Base-by-base conservation (phyloP, 2,888 invertebrate species). In the Dryobota labecula region DNA sequence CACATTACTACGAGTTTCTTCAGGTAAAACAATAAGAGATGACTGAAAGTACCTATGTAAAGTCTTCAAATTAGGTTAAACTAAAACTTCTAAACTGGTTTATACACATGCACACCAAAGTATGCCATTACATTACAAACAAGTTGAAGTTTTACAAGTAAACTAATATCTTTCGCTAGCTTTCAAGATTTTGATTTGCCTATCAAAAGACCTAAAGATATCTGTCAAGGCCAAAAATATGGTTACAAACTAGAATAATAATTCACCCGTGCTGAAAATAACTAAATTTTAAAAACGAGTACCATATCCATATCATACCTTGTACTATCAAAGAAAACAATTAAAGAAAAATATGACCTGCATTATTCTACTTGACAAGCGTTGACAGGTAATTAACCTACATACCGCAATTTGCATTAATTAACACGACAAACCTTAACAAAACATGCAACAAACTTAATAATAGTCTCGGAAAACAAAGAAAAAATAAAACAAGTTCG, bases 371-470 rank as follows among this genome's bases (percentile, higher is more conserved):
- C 56, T 45, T 64, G 36, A 38, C 36, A 38, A 45, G 49, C 36
- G 51, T 27, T 57, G 57, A 65, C 57, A 24, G 15, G 57, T 45
- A 33, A 74, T 73, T 65, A 65, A 51, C 57, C 57, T 38, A 53
- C 13, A 38, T 58, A 65, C 7, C n/a, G 2, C 3, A 43, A 45
- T 53, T 65, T 58, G 24, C 45, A 74, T 73, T 58, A 30, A 45
- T 68, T 45, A 76, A n/a, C n/a, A 7, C n/a, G 27, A 73, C 8
- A 47, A 65, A 53, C 9, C 15, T 33, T 33, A 1, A 47, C n/a
- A 33, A 33, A 56, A 43, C 62, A 72, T 72, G 61, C 71, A 70
- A 71, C n/a, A 7, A 38, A 45, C 33, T 33, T 56, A 56, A 56
- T 54, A 45, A 56, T 15, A 56, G 47, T 47, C 20, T 36, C 27